These are phyloP conservation scores for Sitta europaea DNA, from an alignment of 2,113 vertebrate genomes.

Conservation along the genomic window DNA sequence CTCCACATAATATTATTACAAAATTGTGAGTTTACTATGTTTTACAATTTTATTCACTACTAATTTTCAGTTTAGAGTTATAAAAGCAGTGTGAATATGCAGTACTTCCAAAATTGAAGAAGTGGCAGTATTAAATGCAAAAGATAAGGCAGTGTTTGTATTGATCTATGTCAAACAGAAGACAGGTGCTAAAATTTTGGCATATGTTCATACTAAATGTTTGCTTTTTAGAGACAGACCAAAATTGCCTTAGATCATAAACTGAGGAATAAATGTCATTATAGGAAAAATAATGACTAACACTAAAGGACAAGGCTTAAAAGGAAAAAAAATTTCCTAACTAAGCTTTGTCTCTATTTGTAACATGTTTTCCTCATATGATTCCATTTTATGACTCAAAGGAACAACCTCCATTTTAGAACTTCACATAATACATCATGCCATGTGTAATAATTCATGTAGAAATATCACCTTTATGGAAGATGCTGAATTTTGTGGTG, in stretches of 20 bases:
- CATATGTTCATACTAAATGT: background rate
- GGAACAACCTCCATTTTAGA: background rate
- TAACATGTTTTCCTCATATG: background rate
- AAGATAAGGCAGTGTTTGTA: background rate
- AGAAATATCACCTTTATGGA: background rate
- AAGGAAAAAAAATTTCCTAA: background rate
- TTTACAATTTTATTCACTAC: background rate
- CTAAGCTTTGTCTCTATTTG: background rate
- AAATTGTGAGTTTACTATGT: background rate
- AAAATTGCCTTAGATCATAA: background rate
- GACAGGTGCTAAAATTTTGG: background rate
- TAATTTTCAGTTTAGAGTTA: background rate
- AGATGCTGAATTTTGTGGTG: background rate
- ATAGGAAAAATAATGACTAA: background rate
- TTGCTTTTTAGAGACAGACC: background rate
- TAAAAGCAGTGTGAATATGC: background rate
- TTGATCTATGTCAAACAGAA: background rate
- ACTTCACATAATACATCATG: background rate
- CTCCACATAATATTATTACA: background rate
- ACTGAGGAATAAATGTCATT: background rate
- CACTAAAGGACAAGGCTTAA: background rate
- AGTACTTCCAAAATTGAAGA: background rate
- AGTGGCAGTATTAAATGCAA: background rate
- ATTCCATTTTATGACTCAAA: background rate
- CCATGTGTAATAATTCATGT: background rate